Evolutionary conservation across 2,113 vertebrate genomes (phyloP), one percentile per base, ranked within the genome.

Genomic region (Rallus limicola): DNA sequence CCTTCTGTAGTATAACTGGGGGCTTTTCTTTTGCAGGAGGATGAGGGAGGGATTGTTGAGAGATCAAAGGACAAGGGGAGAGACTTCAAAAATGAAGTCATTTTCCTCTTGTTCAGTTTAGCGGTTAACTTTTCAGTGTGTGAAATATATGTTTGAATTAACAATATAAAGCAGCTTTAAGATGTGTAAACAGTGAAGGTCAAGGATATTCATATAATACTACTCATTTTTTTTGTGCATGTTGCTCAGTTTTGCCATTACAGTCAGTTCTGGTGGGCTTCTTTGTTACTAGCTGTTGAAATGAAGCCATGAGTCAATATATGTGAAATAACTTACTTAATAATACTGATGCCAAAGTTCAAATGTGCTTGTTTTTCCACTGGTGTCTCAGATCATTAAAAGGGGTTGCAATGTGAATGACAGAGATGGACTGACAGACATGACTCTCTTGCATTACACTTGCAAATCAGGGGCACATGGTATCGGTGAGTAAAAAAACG

Each of bases 381-480:
- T 78, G 87, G 26, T 68, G 58, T 90, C 10, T 68, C 90, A 99
- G 99, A 99, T 99, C 86, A 98, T 99, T 77, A 99, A 99, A 97
- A 98, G 99, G 93, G 99, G 99, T 55, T 99, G 99, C 84, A 98
- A 98, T 21, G 99, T 99, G 92, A 99, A 99, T 58, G 99, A 99
- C 93, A 98, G 99, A 87, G 99, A 99, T 38, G 99, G 99, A 17
- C 94, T 99, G 93, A 99, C 99, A 5, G 99, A 99, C 71, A 99
- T 99, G 99, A 99, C 98, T 62, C 98, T 99, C 26, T 93, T 99
- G 62, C 99, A 99, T 97, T 99, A 99, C 89, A 99, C 99, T 88
- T 99, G 99, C 97, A 99, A 99, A 91, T 99, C 99, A 33, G 99
- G 99, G 18, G 99, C 99, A 34, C 99, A 99, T 10, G 99, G 99